Percentiles rank a stretch among this genome's conserved stretches.
Evolutionary conservation across 2,888 invertebrate genomes (phyloP).

Genomic region (Syrista parreyssii): DNA sequence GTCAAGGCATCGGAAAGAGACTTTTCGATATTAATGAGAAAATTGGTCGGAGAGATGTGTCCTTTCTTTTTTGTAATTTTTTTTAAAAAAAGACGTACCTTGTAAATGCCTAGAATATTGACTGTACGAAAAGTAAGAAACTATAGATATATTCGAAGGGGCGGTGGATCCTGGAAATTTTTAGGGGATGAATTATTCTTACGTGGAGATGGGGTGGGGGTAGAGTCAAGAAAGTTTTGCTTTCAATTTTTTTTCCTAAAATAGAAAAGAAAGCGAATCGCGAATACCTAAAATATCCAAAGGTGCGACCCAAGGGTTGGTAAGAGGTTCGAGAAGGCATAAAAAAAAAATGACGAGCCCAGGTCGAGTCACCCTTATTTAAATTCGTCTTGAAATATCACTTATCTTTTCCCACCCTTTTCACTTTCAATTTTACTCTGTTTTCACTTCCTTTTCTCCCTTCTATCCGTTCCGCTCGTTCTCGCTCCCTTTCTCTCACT

Average conservation of each 20-base stretch:
- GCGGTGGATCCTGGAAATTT: not conserved
- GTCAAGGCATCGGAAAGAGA: not conserved
- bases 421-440: not conserved
- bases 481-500: constrained; percentile 16
- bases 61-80: not conserved
- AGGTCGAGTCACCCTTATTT: not conserved
- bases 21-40: constrained; percentile 26
- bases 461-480: constrained; percentile 1
- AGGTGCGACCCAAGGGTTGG: not conserved
- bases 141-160: not conserved
- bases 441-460: constrained; percentile 6
- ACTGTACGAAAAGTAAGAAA: not conserved
- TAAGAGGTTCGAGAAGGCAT: not conserved
- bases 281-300: not conserved
- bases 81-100: not conserved
- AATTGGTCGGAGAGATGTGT: not conserved
- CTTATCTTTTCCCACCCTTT: not conserved
- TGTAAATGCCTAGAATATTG: not conserved
- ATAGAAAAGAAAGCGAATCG: not conserved
- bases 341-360: not conserved
- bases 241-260: not conserved
- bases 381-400: not conserved
- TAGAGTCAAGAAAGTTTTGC: not conserved
- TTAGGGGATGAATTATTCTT: not conserved
- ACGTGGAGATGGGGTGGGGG: not conserved